Evolutionary conservation across 35 echinoderm and acorn worm species (phyloP), one percentile per base, ranked within the genome.

Genomic region (Chiridota heheva): DNA sequence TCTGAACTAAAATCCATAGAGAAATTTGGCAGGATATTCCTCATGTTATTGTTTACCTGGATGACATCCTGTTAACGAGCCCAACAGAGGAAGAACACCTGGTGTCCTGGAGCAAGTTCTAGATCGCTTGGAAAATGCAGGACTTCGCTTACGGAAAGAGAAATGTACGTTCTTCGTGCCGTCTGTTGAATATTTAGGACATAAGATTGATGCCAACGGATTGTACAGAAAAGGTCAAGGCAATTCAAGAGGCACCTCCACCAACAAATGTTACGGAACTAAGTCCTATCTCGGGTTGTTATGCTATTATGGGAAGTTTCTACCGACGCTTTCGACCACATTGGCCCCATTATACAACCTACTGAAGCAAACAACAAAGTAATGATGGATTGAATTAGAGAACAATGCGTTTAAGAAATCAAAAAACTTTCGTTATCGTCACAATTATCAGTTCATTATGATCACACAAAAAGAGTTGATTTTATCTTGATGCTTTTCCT

Each of bases 301-400:
- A 33, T 64, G 78, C 57, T 77, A 86, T 65, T 86, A 86, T 42
- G 84, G 69, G 1, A 66, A 64, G 36, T 77, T 86, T 35, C 17
- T 86, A 6, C 72, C 84, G 2, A 41, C 63, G 17, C 59, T 86
- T 1, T 58, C 72, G 39, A 37, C 72, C 32, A 22, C 27, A 4
- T 36, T 86, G 4, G 59, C 40, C 24, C 84, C 71, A 35, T 20
- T 77, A 12, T 42, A 86, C 20, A 0, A 20, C 2, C 13, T 77
- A 35, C 38, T 48, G 36, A 18, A 44, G 12, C 76, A 86, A 61
- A 69, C 41, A 1, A 34, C 37, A 28, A 4, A 34, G 8, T 86
- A 44, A 42, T 39, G 5, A 17, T 78, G 72, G 84, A 55, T 17
- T 6, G 27, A 39, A 27, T 37, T 44, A 1, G 41, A 67, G 27